phyloP scores from a whole-genome alignment of 2,797 vertebrate species.

The Urocyon cinereoargenteus region DNA sequence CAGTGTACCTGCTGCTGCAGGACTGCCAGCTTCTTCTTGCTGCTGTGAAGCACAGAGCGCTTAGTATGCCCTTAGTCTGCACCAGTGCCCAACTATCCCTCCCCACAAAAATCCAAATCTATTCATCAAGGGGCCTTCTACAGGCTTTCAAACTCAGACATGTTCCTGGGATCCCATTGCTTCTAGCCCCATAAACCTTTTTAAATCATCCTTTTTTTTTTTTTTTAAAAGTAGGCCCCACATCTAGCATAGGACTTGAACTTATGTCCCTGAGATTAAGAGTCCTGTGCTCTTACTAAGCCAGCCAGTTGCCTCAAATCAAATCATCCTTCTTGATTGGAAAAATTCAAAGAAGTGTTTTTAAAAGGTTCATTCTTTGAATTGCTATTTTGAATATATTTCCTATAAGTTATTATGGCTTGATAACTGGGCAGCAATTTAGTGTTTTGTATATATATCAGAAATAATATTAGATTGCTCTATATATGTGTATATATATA shows the following conservation, averaged over 20 bases:
- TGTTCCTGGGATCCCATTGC: background rate
- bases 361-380: conserved; percentile 17
- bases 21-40: conserved; percentile 61
- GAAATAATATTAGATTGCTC: background rate
- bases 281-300: background rate
- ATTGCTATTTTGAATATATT: conserved; percentile 23
- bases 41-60: background rate
- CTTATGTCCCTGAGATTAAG: background rate
- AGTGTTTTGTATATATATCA: background rate
- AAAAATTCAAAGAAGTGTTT: background rate
- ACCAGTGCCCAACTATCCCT: background rate
- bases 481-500: background rate
- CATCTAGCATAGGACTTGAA: background rate
- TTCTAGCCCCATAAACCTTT: background rate
- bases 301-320: background rate
- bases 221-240: background rate
- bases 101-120: background rate
- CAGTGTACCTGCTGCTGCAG: conserved; percentile 59
- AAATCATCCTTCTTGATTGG: background rate
- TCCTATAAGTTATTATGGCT: background rate
- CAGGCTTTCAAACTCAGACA: conserved; percentile 29
- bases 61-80: background rate
- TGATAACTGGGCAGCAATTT: background rate
- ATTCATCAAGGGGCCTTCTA: background rate
- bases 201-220: background rate